Base-by-base conservation (phyloP, 1,140 invertebrate species). In the Diprion similis region DNA sequence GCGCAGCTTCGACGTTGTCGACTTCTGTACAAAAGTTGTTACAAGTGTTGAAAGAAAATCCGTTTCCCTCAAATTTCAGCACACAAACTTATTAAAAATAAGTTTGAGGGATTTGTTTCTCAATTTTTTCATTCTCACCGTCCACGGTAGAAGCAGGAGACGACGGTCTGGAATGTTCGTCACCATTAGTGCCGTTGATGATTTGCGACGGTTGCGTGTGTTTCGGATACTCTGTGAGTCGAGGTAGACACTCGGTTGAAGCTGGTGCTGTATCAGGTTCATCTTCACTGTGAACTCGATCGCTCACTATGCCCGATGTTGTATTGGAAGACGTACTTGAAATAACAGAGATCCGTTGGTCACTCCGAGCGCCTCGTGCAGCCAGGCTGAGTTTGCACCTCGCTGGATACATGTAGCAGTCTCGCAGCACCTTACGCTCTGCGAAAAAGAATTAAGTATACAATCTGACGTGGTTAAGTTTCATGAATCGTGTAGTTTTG, bases 271-370 rank as follows among this genome's bases (percentile, higher is more conserved):
- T 95, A 87, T 96, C 95, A 73, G 95, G 89, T 86, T 97, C 96
- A 85, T 98, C 96, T 86, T 98, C 94, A 70, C 96, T 97, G 84
- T 97, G 96, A 68, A 98, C 95, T 76, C 95, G 91, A 85, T 98
- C 97, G 83, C 96, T 98, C 10, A 97, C 96, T 75, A 98, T 98
- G 67, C 97, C 97, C 8, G 96, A 97, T 4, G 97, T 98, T 51
- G 96, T 98, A 81, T 97, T 98, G 6, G 96, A 98, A 74, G 96
- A 97, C 48, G 95, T 95, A 82, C 92, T 95, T 67, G 95, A 97
- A 81, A 98, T 96, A 13, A 98, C 94, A 18, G 96, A 98, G 81
- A 96, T 94, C 76, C 95, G 90, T 83, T 96, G 95, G 85, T 96
- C 95, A 59, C 88, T 91, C 78, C 92, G 91, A 76, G 89, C 90